Percentiles rank a stretch among this genome's conserved stretches.
phyloP scores from a whole-genome alignment of 2,888 invertebrate species.

The Rhingia rostrata region DNA sequence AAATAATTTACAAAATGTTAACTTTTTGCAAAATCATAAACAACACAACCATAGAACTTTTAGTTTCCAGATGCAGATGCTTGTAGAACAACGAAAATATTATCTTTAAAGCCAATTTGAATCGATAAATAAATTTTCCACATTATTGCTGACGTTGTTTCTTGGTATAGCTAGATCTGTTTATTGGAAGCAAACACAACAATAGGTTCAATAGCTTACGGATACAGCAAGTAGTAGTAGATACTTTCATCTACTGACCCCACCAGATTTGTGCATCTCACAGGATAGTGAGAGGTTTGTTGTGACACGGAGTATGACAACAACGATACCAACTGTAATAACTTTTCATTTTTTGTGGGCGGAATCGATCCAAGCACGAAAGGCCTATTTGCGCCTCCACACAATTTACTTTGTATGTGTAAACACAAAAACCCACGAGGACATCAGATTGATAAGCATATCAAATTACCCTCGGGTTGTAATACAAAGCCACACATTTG shows the following conservation, averaged over 20 bases:
- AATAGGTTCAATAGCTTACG: slow-evolving; percentile 49
- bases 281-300: no score
- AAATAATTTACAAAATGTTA: slow-evolving; percentile 54
- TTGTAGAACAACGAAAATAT: slow-evolving; percentile 53
- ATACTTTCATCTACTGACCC: slow-evolving; percentile 5
- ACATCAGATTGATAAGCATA: slow-evolving; percentile 46
- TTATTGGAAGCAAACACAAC: slow-evolving; percentile 27
- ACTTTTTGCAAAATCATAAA: slow-evolving; percentile 22
- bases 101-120: slow-evolving; percentile 70
- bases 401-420: background rate
- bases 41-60: slow-evolving; percentile 31
- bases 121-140: slow-evolving; percentile 64
- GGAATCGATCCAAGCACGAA: slow-evolving; percentile 46
- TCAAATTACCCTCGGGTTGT: slow-evolving; percentile 30
- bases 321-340: slow-evolving; percentile 48
- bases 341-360: background rate
- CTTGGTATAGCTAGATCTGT: slow-evolving; percentile 19
- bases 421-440: background rate
- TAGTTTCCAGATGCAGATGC: slow-evolving; percentile 49
- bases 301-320: slow-evolving; percentile 10
- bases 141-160: slow-evolving; percentile 31
- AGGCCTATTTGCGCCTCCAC: slow-evolving; percentile 5
- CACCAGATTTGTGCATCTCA: background rate
- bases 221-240: slow-evolving; percentile 4
- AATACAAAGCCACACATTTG: slow-evolving; percentile 29